A percentile compares a stretch with the other conserved stretches of the same genome.
These are phyloP conservation scores for Labrus mixtus DNA, from an alignment of 2,113 vertebrate species.

Conservation along the genomic window DNA sequence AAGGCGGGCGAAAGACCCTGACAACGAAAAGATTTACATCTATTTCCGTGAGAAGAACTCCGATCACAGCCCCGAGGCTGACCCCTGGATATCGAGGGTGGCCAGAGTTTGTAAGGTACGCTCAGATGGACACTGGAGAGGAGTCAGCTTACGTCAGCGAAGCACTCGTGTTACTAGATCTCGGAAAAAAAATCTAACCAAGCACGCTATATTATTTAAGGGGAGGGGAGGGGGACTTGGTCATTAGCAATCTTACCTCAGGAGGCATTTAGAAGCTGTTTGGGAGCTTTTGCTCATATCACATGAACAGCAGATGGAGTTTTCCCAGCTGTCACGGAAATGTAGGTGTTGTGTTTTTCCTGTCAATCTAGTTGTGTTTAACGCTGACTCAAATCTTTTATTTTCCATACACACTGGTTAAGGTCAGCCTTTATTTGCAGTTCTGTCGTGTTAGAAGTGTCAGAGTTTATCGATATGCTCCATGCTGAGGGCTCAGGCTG, in stretches of 20 bases:
- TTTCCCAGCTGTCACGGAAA: neutral
- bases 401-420: neutral
- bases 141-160: neutral
- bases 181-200: neutral
- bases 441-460: neutral
- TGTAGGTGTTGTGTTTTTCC: too few relatives aligned
- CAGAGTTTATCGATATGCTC: neutral
- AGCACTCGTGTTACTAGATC: neutral
- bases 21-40: conserved; percentile 92
- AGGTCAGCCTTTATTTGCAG: conserved; percentile 9
- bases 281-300: neutral
- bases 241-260: neutral
- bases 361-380: neutral
- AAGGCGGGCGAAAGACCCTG: conserved; percentile 77
- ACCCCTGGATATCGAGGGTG: conserved; percentile 89
- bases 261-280: neutral
- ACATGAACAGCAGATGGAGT: neutral
- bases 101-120: conserved; percentile 93
- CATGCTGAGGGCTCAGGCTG: neutral
- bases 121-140: neutral
- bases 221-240: too few relatives aligned
- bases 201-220: neutral
- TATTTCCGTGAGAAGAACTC: conserved; percentile 94
- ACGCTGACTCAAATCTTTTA: neutral
- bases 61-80: conserved; percentile 86